Conservation (phyloP, 1,140 invertebrate species). For the Aphelinus atriplicis region DNA sequence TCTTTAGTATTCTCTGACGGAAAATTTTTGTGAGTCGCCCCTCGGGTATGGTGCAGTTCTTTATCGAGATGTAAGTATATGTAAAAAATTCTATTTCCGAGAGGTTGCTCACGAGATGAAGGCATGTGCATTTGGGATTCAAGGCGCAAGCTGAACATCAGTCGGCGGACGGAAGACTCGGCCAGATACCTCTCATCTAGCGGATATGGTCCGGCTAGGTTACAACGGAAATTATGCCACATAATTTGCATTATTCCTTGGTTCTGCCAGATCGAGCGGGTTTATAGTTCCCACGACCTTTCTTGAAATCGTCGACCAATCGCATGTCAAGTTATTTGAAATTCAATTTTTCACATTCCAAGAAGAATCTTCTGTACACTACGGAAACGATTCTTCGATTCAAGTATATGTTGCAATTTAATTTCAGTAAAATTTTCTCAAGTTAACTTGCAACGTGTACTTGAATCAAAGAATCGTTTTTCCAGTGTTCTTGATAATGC, state of each 20-base stretch:
- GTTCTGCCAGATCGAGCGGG: neutral
- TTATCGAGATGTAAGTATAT: neutral
- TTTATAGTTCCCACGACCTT: constrained; percentile 8
- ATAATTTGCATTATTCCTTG: constrained; percentile 43
- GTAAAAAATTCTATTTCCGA: constrained; percentile 28
- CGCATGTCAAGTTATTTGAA: too few relatives aligned
- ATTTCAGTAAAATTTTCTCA: too few relatives aligned
- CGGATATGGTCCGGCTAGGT: constrained; percentile 45
- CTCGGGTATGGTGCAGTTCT: too few relatives aligned
- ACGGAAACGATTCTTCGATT: too few relatives aligned
- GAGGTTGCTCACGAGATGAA: constrained; percentile 3
- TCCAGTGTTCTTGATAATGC: too few relatives aligned
- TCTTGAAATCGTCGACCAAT: neutral
- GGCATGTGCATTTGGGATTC: constrained; percentile 18
- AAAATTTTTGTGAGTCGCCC: too few relatives aligned
- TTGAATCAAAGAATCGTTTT: too few relatives aligned
- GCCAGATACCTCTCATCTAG: constrained; percentile 33
- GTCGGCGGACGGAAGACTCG: constrained; percentile 26
- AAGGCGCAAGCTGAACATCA: constrained; percentile 21
- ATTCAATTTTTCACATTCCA: too few relatives aligned
- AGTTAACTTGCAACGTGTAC: too few relatives aligned
- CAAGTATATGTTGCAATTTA: too few relatives aligned
- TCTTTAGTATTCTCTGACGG: too few relatives aligned
- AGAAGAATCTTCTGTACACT: too few relatives aligned
- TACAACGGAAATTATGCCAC: constrained; percentile 44